Conservation (phyloP, 2,113 vertebrate species). For the Lepus americanus region DNA sequence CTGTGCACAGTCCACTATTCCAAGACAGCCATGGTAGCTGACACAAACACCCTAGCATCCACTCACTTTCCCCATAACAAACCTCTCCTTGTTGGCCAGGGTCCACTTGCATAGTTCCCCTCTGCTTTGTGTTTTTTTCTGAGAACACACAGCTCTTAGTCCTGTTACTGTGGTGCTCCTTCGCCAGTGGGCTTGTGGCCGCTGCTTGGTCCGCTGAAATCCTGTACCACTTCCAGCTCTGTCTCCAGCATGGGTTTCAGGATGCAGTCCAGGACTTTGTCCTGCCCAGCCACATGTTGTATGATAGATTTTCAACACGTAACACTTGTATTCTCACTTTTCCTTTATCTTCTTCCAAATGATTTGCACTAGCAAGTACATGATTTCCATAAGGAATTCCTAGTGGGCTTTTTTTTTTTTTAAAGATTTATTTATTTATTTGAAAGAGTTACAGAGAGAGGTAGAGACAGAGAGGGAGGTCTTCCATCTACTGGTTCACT, state of each 20-base stretch:
- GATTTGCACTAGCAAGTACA: background rate
- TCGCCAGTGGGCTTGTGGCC: too few species aligned
- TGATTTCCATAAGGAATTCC: background rate
- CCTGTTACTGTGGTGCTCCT: background rate
- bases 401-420: background rate
- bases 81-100: background rate
- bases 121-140: background rate
- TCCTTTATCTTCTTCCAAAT: background rate
- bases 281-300: background rate
- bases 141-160: background rate
- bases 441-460: too few species aligned
- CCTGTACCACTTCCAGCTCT: background rate
- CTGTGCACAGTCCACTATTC: accelerated
- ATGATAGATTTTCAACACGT: background rate
- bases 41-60: background rate
- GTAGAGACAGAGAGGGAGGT: too few species aligned
- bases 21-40: background rate
- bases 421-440: too few species aligned
- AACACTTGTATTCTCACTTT: background rate
- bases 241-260: background rate
- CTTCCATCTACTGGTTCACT: too few species aligned
- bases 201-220: background rate
- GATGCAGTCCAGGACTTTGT: background rate
- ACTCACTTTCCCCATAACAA: background rate
- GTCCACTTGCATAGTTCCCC: background rate